These are phyloP conservation scores for Mythimna pallens DNA, from an alignment of 2,888 invertebrate genomes.

Conservation along the genomic window DNA sequence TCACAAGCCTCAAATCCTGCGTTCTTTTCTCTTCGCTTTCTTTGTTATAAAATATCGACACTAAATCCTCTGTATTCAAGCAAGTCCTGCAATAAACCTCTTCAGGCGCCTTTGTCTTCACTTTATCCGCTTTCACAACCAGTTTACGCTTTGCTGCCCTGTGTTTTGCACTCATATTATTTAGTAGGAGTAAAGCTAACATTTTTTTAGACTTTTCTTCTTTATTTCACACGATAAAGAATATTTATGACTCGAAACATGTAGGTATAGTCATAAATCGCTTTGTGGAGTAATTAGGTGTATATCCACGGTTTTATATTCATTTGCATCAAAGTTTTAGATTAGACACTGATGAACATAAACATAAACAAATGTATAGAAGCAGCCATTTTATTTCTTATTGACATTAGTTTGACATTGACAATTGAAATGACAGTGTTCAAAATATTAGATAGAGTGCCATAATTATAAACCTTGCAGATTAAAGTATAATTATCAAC, in stretches of 20 bases:
- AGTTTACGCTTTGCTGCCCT: conserved; percentile 25
- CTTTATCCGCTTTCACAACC: conserved; percentile 18
- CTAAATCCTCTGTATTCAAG: conserved; percentile 72
- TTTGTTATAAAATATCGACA: conserved; percentile 74
- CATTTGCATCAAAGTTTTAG: background rate
- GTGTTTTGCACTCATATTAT: conserved; percentile 53
- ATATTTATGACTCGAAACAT: conserved; percentile 31
- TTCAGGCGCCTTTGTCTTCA: conserved; percentile 29
- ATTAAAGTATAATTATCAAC: background rate
- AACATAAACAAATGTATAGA: conserved; percentile 48
- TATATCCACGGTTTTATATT: background rate
- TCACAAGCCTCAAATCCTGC: conserved; percentile 73
- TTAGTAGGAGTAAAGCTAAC: conserved; percentile 58
- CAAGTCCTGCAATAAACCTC: conserved; percentile 76
- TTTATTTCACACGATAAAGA: conserved; percentile 10
- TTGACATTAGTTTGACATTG: conserved; percentile 7
- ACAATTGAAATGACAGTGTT: background rate
- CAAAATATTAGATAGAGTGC: background rate
- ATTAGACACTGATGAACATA: conserved; percentile 23
- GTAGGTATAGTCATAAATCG: background rate
- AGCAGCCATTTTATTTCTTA: conserved; percentile 28
- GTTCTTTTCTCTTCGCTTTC: conserved; percentile 72
- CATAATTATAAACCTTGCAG: background rate
- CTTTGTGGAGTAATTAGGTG: background rate
- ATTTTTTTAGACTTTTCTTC: conserved; percentile 45